Base-by-base conservation (phyloP, 2,888 invertebrate species). In the Plagiodera versicolora region DNA sequence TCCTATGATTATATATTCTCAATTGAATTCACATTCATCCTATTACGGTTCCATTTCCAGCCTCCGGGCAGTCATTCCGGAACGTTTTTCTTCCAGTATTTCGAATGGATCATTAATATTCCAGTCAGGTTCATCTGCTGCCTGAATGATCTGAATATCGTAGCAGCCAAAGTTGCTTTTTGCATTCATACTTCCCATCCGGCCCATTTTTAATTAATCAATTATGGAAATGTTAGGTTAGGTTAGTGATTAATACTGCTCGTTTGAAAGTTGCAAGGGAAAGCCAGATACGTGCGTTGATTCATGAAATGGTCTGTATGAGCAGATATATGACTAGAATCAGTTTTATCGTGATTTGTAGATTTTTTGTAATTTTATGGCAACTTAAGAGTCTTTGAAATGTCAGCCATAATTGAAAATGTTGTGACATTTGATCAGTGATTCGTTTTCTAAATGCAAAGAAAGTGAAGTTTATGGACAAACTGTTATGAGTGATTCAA, bases 51-150 rank as follows among this genome's bases (percentile, higher is more conserved):
- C 24, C 24, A 24, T 24, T 24, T 24, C 24, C 24, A 24, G 6
- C 24, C 24, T 24, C 24, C 24, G 24, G n/a, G 6, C 24, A 24
- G 24, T 24, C 24, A 24, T 24, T 6, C 24, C 6, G 24, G 24
- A 39, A 39, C 39, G n/a, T 14, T 39, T 14, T 39, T 11, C 39
- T 39, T 63, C 61, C 63, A 67, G 65, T 66, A 67, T 67, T 65
- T 62, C 61, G 63, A 67, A 64, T 67, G 64, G 64, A 54, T 67
- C 63, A 62, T 67, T 67, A 63, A 64, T 64, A 67, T 66, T 67
- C 65, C 55, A 19, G 44, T 20, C 63, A 64, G 64, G 67, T 55
- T 60, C 67, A 67, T 66, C 63, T 67, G 65, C 59, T 63, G 39
- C 54, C 55, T 19, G 48, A 49, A 52, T 57, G 61, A 61, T 39